A percentile compares a stretch with the other conserved stretches of the same genome.
phyloP scores from a whole-genome alignment of 2,113 vertebrate species.

The Lota lota region DNA sequence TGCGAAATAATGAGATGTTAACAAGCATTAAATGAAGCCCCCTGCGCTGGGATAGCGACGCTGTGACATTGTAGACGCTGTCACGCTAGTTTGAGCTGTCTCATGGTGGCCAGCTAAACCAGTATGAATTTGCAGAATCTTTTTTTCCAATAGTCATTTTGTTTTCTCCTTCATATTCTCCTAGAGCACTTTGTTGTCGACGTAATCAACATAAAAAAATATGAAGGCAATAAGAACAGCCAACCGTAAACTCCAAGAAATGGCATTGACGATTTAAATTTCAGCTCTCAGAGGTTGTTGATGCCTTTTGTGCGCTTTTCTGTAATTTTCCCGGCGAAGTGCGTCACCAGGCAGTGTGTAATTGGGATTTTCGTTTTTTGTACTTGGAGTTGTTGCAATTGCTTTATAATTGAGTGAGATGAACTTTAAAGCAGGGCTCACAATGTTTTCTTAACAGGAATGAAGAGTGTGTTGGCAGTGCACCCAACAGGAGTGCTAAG shows the following conservation, averaged over 20 bases:
- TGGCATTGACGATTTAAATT: constrained; percentile 23
- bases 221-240: constrained; percentile 44
- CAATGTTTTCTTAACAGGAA: constrained; percentile 18
- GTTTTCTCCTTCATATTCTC: constrained; percentile 8
- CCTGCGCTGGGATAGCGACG: constrained; percentile 14
- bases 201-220: constrained; percentile 35
- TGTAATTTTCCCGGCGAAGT: constrained; percentile 10
- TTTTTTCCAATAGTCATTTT: constrained; percentile 28
- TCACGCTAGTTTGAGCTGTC: constrained; percentile 14
- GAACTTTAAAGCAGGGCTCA: constrained; percentile 48
- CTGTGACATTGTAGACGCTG: constrained; percentile 26
- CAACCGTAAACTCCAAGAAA: constrained; percentile 42
- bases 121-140: constrained; percentile 12
- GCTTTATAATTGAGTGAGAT: constrained; percentile 41
- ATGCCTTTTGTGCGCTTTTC: constrained; percentile 28
- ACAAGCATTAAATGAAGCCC: constrained; percentile 58
- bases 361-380: constrained; percentile 13
- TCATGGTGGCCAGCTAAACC: constrained; percentile 19
- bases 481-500: constrained; percentile 6
- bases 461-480: constrained; percentile 19
- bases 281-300: constrained; percentile 11
- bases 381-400: constrained; percentile 36
- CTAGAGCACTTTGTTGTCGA: constrained; percentile 16
- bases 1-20: constrained; percentile 59
- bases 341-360: constrained; percentile 18